These are phyloP conservation scores for Poeciliopsis occidentalis DNA, from an alignment of 2,113 vertebrate genomes.

Conservation along the genomic window DNA sequence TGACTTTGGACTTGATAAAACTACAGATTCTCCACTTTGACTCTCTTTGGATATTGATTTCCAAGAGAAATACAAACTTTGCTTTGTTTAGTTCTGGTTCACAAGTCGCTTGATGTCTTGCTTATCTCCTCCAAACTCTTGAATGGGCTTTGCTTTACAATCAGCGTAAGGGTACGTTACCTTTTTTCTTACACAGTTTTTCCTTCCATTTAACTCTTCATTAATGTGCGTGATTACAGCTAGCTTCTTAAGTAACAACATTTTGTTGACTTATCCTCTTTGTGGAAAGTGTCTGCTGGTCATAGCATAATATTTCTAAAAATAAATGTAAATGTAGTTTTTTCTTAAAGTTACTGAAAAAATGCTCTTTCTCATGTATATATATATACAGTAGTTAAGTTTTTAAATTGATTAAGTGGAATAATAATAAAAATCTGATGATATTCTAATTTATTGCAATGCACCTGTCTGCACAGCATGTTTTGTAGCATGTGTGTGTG, in stretches of 20 bases:
- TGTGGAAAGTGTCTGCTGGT: not conserved
- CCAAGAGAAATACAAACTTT: no score
- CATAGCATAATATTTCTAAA: not conserved
- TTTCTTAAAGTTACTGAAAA: no score
- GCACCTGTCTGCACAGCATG: no score
- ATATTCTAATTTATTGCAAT: no score
- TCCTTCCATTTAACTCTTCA: not conserved
- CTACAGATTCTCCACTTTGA: not conserved
- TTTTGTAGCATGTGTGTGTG: slow-evolving; percentile 30
- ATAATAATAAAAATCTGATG: no score
- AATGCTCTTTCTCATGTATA: no score
- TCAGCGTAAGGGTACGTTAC: not conserved
- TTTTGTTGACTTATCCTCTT: not conserved
- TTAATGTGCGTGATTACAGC: not conserved
- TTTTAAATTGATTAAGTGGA: no score
- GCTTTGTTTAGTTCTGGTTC: no score
- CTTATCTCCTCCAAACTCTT: not conserved
- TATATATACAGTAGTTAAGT: no score
- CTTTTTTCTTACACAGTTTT: not conserved
- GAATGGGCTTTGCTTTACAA: not conserved
- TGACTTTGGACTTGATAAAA: no score
- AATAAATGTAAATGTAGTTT: no score
- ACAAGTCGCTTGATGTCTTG: not conserved
- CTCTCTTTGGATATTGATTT: not conserved
- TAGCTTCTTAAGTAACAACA: not conserved